Evolutionary conservation across 2,888 invertebrate genomes (phyloP), one percentile per base, ranked within the genome.

Genomic region (Stenichneumon culpator): DNA sequence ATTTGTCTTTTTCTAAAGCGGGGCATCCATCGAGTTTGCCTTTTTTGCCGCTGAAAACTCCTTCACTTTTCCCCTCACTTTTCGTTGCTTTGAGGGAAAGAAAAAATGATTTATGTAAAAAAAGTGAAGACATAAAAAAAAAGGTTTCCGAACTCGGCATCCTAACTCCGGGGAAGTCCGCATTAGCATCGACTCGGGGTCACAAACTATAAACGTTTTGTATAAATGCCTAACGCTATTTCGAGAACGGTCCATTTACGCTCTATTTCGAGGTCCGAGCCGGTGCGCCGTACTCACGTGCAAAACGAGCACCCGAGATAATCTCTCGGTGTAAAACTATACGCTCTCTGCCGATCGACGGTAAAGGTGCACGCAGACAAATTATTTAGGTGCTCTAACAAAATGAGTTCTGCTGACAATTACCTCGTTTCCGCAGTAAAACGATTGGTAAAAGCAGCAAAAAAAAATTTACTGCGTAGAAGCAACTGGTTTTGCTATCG

Each of bases 181-280:
- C 75, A 82, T 85, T 77, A 82, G 47, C 52, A 75, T 85, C 82
- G 82, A 77, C 16, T n/a, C 63, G 82, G 74, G 57, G 63, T 67
- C 65, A 47, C 72, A 63, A 82, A 85, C 74, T 68, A 73, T 73
- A 79, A 79, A 79, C 36, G 63, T 70, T 79, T 79, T 70, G 70
- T 79, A 79, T 79, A 54, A 63, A 65, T 79, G 65, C 50, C 44
- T 82, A 50, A 57, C 25, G 79, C 85, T 84, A 82, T 84, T 84
- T 84, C 70, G 57, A 67, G 85, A 82, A 79, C 79, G 85, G 67
- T 85, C 75, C 82, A 85, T 85, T 85, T 82, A 75, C 74, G 75
- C 70, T 79, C 82, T 85, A 85, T 85, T 85, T 85, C 67, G 85
- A 82, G 82, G 63, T 11, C 50, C 67, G 69, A 77, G 79, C 74